Conservation (phyloP, 2,888 invertebrate genomes). For the Ligdia adustata region DNA sequence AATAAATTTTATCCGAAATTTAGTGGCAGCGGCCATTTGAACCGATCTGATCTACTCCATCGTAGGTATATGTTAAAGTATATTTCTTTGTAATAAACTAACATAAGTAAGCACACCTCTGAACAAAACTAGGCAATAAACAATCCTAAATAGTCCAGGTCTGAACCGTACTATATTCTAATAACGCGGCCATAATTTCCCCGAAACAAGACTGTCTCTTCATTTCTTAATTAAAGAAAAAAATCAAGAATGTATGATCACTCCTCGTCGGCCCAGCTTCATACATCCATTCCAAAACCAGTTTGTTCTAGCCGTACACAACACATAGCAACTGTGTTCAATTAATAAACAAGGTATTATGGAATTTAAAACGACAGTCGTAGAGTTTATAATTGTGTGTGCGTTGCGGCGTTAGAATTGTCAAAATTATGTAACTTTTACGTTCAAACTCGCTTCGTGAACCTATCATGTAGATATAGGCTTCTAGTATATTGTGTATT, state of each 20-base stretch:
- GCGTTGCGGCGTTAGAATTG: slow-evolving; percentile 18
- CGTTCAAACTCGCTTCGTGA: slow-evolving; percentile 32
- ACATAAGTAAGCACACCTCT: too few species aligned
- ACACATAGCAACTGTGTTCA: slow-evolving; percentile 25
- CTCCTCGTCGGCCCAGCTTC: slow-evolving; percentile 35
- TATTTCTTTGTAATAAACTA: too few species aligned
- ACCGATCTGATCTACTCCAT: too few species aligned
- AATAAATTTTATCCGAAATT: too few species aligned
- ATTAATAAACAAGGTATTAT: slow-evolving; percentile 4
- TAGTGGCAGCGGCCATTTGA: too few species aligned
- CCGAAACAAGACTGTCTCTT: slow-evolving; percentile 13
- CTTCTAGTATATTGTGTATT: neutral
- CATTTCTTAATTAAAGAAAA: slow-evolving; percentile 29
- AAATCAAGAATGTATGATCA: slow-evolving; percentile 32
- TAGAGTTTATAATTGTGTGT: slow-evolving; percentile 13
- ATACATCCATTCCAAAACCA: slow-evolving; percentile 39
- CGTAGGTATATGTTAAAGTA: too few species aligned
- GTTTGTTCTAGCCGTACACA: slow-evolving; percentile 35
- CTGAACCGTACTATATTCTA: slow-evolving; percentile 5
- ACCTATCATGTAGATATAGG: slow-evolving; percentile 15
- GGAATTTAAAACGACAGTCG: slow-evolving; percentile 1
- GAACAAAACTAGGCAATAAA: neutral
- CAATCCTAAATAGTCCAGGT: neutral
- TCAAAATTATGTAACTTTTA: slow-evolving; percentile 37
- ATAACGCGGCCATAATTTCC: slow-evolving; percentile 18